Conservation (phyloP, 1,140 invertebrate genomes). For the Leptinotarsa undecemlineata region DNA sequence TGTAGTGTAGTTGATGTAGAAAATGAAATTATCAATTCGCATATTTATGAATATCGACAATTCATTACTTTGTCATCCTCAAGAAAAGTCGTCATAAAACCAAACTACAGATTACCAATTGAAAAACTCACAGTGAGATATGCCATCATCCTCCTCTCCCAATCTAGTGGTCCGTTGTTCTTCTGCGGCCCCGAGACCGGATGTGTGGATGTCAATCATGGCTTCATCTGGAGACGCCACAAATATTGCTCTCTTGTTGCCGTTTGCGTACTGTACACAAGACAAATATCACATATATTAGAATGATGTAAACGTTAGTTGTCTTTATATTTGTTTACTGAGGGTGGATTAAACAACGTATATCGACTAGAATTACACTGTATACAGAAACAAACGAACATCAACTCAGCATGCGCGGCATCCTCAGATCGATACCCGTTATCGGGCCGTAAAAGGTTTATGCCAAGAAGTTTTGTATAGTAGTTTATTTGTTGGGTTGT, state of each 20-base stretch:
- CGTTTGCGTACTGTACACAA: constrained; percentile 45
- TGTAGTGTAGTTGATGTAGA: no score
- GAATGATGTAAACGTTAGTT: neutral
- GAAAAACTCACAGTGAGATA: constrained; percentile 42
- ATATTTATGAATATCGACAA: no score
- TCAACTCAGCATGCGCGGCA: constrained; percentile 11
- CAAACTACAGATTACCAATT: neutral
- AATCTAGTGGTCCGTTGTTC: constrained; percentile 50
- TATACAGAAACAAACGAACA: constrained; percentile 15
- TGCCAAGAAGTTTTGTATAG: neutral
- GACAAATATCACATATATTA: neutral
- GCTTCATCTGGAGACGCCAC: constrained; percentile 60
- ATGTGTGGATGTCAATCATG: constrained; percentile 68
- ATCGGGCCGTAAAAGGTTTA: neutral
- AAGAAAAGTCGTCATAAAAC: no score
- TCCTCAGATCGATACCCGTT: constrained; percentile 10
- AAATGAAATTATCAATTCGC: no score
- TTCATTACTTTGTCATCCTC: no score
- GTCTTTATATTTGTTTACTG: neutral
- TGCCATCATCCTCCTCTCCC: constrained; percentile 54
- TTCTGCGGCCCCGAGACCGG: constrained; percentile 49
- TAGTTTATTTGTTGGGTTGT: neutral
- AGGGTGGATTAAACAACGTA: neutral
- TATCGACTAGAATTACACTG: neutral
- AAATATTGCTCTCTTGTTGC: constrained; percentile 49